Percentiles rank a stretch among this genome's conserved stretches.
Evolutionary conservation across 2,113 vertebrate species (phyloP).

Genomic region (Xenopus borealis): DNA sequence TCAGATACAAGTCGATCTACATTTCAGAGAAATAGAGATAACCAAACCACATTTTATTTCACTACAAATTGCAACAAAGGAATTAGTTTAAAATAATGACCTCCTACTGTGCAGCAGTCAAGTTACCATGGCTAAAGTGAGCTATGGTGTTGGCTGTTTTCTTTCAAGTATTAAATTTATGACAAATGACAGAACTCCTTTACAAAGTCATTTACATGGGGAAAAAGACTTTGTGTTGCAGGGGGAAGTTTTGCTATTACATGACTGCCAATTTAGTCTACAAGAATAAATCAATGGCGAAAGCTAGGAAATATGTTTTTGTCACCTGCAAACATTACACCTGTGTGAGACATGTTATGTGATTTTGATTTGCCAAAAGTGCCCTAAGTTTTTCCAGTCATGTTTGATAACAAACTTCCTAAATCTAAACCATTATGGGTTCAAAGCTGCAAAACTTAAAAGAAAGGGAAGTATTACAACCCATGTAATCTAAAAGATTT

Average conservation of each 20-base stretch:
- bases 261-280: constrained; percentile 24
- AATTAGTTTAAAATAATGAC: not conserved
- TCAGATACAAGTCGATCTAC: constrained; percentile 2
- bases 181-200: not conserved
- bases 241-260: constrained; percentile 10
- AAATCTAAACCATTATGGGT: constrained; percentile 45
- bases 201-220: constrained; percentile 1
- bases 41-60: not conserved
- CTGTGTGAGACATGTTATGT: constrained; percentile 40
- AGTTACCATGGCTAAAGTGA: not conserved
- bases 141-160: not conserved
- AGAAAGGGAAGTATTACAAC: constrained; percentile 46
- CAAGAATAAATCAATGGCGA: constrained; percentile 23
- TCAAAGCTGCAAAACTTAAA: constrained; percentile 46
- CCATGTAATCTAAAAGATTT: constrained; percentile 45
- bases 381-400: constrained; percentile 36
- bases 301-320: constrained; percentile 47
- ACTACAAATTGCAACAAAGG: not conserved
- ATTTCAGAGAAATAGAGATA: not conserved
- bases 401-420: constrained; percentile 46
- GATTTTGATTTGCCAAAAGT: constrained; percentile 45
- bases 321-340: constrained; percentile 59
- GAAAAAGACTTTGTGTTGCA: not conserved
- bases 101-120: not conserved
- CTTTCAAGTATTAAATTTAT: not conserved